Base-by-base conservation (phyloP, 23 tunicate genomes). In the Diplosoma virens region DNA sequence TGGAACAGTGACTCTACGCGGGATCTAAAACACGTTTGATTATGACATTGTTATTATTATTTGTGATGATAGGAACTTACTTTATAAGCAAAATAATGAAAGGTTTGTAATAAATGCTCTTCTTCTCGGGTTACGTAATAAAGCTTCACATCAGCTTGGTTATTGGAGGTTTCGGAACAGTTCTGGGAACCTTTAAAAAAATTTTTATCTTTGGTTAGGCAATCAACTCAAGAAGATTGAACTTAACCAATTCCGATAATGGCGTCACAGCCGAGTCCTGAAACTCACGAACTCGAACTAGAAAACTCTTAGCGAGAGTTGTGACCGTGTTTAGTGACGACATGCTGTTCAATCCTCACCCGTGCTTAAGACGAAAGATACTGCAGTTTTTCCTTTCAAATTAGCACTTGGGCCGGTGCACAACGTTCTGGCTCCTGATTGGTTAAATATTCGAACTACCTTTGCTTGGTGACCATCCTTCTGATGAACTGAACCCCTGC, bases 261-360 rank as follows among this genome's bases (percentile, higher is more conserved):
- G n/a, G n/a, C n/a, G n/a, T n/a, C n/a, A n/a, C n/a, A n/a, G n/a
- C n/a, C n/a, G n/a, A n/a, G n/a, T n/a, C n/a, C n/a, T n/a, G n/a
- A n/a, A n/a, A n/a, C n/a, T n/a, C n/a, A n/a, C n/a, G n/a, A n/a
- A n/a, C n/a, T n/a, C n/a, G n/a, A n/a, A n/a, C n/a, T n/a, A n/a
- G n/a, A n/a, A n/a, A n/a, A n/a, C n/a, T n/a, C n/a, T n/a, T n/a
- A n/a, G n/a, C n/a, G n/a, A n/a, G n/a, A n/a, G n/a, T n/a, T n/a
- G n/a, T n/a, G n/a, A n/a, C n/a, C n/a, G n/a, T n/a, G n/a, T n/a
- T n/a, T n/a, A n/a, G n/a, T n/a, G n/a, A n/a, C n/a, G n/a, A n/a
- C n/a, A n/a, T n/a, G n/a, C n/a, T n/a, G n/a, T n/a, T 14, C 34
- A 22, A 61, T 27, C 6, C 93, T 47, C 30, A 79, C 93, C 93